Base-by-base conservation (phyloP, 1,140 invertebrate species). In the Bombus ignitus region DNA sequence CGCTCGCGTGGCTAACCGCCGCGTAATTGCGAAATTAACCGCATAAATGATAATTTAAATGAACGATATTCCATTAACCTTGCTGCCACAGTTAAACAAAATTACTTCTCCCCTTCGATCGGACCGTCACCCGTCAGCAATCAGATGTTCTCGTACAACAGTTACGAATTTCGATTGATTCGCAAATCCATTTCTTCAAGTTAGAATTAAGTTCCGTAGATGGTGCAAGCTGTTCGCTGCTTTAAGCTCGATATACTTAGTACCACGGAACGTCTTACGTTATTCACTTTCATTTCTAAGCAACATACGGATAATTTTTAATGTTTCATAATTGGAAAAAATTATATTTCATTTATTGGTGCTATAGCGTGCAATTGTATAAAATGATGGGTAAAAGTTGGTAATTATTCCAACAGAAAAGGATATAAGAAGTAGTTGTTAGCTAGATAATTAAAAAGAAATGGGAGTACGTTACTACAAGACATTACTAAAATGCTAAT, bases 11-110 rank as follows among this genome's bases (percentile, higher is more conserved):
- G 47, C 22, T 62, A 37, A 25, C 35, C 68, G 12, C 37, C 4
- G 15, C 70, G n/a, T 73, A 73, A 81, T 73, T 81, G 47, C 37
- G 18, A 73, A 73, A 81, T 73, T 57, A 59, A 57, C 53, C 79
- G 47, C 28, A 53, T 81, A 73, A 73, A 81, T n/a, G 79, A 59
- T 81, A 59, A 73, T 81, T 81, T 47, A 66, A 53, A 35, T 70
- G 71, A 62, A 35, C 62, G 44, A 37, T 66, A 47, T 68, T 2
- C 22, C 59, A 47, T 74, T 76, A 76, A 83, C 73, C 22, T 44
- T 73, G 37, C 1, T 6, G 8, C 9, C 42, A 22, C 25, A 81
- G 47, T 73, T 81, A 59, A 59, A 44, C 37, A n/a, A 32, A 73
- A 72, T 81, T 72, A 71, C 22, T 12, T 22, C 18, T 1, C 39